phyloP scores from a whole-genome alignment of 2,797 vertebrate genomes.

The Gambelia wislizenii region DNA sequence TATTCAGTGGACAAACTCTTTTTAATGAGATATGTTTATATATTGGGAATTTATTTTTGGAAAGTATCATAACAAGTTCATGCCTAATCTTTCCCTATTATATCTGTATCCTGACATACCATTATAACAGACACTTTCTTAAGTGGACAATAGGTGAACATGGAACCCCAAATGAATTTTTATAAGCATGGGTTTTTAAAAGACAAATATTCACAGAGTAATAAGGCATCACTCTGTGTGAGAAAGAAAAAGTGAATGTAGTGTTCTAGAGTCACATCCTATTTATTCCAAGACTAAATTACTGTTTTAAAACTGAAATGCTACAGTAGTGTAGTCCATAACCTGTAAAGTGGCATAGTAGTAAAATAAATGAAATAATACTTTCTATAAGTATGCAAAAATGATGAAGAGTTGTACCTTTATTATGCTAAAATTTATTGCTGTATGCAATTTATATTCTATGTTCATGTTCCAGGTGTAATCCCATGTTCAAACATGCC shows the following conservation, averaged over 20 bases:
- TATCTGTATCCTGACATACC: not conserved
- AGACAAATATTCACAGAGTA: not conserved
- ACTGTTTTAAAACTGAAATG: not conserved
- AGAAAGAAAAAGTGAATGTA: not conserved
- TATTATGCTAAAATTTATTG: not conserved
- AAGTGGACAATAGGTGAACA: not conserved
- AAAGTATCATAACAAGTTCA: not conserved
- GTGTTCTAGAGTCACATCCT: not conserved
- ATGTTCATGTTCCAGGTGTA: not conserved
- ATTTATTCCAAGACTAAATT: not conserved
- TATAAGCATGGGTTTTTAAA: not conserved
- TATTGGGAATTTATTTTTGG: not conserved
- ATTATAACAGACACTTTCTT: not conserved
- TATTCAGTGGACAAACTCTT: not conserved
- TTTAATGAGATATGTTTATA: not conserved
- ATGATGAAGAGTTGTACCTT: not conserved
- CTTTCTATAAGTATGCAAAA: not conserved
- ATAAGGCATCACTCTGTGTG: not conserved
- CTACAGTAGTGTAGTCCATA: no score
- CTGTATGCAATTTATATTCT: not conserved
- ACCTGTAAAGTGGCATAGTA: no score
- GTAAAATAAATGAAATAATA: not conserved
- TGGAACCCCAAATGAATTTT: not conserved
- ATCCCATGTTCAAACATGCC: not conserved
- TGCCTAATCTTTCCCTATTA: not conserved